Conservation (phyloP, 2,888 invertebrate genomes). For the Metellina segmentata region DNA sequence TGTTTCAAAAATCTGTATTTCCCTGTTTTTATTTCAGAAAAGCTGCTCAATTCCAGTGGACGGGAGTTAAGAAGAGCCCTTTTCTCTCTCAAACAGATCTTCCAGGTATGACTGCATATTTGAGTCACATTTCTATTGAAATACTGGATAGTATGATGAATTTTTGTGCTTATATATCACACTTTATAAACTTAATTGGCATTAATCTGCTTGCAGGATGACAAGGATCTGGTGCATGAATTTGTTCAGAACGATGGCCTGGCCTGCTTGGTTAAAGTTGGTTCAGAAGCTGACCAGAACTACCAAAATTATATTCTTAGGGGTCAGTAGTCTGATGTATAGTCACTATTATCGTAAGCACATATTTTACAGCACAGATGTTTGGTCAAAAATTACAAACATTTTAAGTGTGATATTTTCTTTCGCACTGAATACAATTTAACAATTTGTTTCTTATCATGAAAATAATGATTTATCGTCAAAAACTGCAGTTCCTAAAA, state of each 20-base stretch:
- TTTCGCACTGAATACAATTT: too few relatives aligned
- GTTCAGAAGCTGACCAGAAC: slow-evolving; percentile 97
- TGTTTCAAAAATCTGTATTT: not conserved
- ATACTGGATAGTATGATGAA: too few relatives aligned
- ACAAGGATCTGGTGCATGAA: slow-evolving; percentile 99
- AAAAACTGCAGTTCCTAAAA: too few relatives aligned
- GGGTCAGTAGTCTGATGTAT: slow-evolving; percentile 84
- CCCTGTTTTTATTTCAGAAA: slow-evolving; percentile 85
- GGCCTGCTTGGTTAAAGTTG: slow-evolving; percentile 98
- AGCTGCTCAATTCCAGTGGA: slow-evolving; percentile 95
- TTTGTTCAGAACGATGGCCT: slow-evolving; percentile 99
- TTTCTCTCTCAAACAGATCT: slow-evolving; percentile 98
- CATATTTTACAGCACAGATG: too few relatives aligned
- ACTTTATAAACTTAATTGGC: not conserved
- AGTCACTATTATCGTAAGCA: too few relatives aligned
- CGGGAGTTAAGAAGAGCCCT: slow-evolving; percentile 96
- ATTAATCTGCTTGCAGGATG: slow-evolving; percentile 86
- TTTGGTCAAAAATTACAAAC: too few relatives aligned
- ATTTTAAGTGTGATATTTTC: too few relatives aligned
- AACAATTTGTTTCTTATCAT: too few relatives aligned
- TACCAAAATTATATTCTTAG: slow-evolving; percentile 99
- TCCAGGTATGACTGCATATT: slow-evolving; percentile 84
- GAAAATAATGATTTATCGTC: too few relatives aligned
- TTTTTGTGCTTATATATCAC: too few relatives aligned
- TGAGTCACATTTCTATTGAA: too few relatives aligned